Conservation (phyloP, 1,140 invertebrate species). For the Pseudomyrmex gracilis region DNA sequence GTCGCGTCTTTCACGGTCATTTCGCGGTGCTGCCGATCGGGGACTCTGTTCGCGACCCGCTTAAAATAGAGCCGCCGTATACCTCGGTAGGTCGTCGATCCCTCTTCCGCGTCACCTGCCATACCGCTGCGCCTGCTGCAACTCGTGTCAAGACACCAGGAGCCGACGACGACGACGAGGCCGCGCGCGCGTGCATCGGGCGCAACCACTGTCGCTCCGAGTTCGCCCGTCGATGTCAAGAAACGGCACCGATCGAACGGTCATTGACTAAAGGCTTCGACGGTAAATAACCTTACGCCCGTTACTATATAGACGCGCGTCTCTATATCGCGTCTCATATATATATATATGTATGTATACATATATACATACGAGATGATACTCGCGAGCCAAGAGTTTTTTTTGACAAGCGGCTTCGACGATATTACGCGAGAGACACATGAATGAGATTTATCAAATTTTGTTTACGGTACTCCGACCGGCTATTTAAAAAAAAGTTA, state of each 20-base stretch:
- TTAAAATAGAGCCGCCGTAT: slow-evolving; percentile 73
- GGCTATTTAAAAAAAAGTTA: too few species aligned
- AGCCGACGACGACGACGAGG: slow-evolving; percentile 1
- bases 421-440: too few species aligned
- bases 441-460: background rate
- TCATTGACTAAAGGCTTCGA: slow-evolving; percentile 60
- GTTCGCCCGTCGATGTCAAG: slow-evolving; percentile 30
- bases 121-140: slow-evolving; percentile 48
- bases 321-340: background rate
- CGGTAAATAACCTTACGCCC: slow-evolving; percentile 53
- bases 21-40: slow-evolving; percentile 54
- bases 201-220: slow-evolving; percentile 47
- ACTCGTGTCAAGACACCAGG: slow-evolving; percentile 47
- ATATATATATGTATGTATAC: too few species aligned
- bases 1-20: slow-evolving; percentile 69
- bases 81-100: slow-evolving; percentile 73
- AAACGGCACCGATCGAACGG: slow-evolving; percentile 59
- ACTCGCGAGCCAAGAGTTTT: too few species aligned
- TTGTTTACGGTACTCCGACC: too few species aligned
- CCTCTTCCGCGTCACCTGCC: slow-evolving; percentile 75
- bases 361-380: too few species aligned
- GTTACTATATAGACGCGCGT: slow-evolving; percentile 19
- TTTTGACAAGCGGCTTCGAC: background rate
- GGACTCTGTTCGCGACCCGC: slow-evolving; percentile 63
- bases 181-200: slow-evolving; percentile 11